Conservation (phyloP, 2,888 invertebrate genomes). For the Amphipyra tragopoginis region DNA sequence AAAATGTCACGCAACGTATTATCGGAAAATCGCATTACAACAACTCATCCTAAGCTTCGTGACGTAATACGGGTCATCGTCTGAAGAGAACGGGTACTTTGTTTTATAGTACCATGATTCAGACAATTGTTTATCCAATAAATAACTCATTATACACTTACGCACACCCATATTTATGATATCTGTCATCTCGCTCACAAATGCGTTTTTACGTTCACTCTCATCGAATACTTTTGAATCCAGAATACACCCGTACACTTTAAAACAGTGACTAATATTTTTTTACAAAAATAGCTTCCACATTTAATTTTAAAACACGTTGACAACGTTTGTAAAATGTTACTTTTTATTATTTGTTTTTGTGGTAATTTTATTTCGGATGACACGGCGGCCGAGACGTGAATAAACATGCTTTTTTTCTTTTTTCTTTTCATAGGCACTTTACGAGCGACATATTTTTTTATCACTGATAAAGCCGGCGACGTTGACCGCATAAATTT, state of each 20-base stretch:
- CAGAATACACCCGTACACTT: constrained; percentile 48
- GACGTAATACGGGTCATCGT: too few relatives aligned
- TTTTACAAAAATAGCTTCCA: constrained; percentile 47
- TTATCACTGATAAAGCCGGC: constrained; percentile 10
- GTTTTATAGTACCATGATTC: too few relatives aligned
- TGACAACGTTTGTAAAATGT: constrained; percentile 50
- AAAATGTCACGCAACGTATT: too few relatives aligned
- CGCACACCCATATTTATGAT: constrained; percentile 22
- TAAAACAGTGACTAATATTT: constrained; percentile 47
- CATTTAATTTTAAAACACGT: constrained; percentile 56
- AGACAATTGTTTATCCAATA: constrained; percentile 32
- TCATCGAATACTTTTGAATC: constrained; percentile 9
- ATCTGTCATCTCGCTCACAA: constrained; percentile 42
- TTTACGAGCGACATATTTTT: constrained; percentile 29
- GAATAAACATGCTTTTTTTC: too few relatives aligned
- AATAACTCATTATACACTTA: constrained; percentile 39
- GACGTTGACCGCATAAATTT: constrained; percentile 45
- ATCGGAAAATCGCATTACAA: too few relatives aligned
- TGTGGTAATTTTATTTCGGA: constrained; percentile 39
- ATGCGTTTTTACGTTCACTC: constrained; percentile 13
- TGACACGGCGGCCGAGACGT: constrained; percentile 16
- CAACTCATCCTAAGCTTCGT: too few relatives aligned
- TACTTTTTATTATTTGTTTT: constrained; percentile 61
- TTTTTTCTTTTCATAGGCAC: constrained; percentile 19
- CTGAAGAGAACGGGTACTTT: too few relatives aligned